Evolutionary conservation across 2,797 vertebrate species (phyloP).

Genomic region (Pampus argenteus): DNA sequence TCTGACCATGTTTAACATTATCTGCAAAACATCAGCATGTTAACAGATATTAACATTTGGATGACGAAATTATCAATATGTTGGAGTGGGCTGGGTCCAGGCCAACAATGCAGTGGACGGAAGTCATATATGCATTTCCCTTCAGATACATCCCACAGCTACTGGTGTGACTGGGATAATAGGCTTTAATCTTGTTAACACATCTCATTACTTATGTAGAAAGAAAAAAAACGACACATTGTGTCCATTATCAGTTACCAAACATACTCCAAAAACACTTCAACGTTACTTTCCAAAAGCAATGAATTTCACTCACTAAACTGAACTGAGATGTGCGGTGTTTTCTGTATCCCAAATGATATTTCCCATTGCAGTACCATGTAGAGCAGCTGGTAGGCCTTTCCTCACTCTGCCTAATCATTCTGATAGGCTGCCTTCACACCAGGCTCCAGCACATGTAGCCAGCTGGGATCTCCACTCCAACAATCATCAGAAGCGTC

Average conservation of each 20-base stretch:
- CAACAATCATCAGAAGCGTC: slow-evolving; percentile 54
- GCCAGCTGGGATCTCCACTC: slow-evolving; percentile 66
- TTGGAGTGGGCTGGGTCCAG: too few species aligned
- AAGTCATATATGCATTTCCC: too few species aligned
- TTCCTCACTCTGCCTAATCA: slow-evolving; percentile 62
- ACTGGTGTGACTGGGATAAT: background rate
- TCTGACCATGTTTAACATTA: too few species aligned
- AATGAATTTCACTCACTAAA: slow-evolving; percentile 24
- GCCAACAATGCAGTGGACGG: too few species aligned
- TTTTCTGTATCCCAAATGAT: slow-evolving; percentile 22
- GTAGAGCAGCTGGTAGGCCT: slow-evolving; percentile 45
- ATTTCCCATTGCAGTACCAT: slow-evolving; percentile 39
- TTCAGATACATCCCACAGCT: too few species aligned
- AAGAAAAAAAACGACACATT: background rate
- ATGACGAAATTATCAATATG: too few species aligned
- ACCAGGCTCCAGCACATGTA: slow-evolving; percentile 50
- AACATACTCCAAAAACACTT: background rate
- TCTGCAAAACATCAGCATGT: too few species aligned
- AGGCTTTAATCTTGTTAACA: background rate
- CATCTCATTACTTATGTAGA: background rate
- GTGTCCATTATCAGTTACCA: background rate
- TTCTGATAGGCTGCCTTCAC: slow-evolving; percentile 68
- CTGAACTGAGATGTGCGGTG: slow-evolving; percentile 12
- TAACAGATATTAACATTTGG: too few species aligned
- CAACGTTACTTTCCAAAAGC: slow-evolving; percentile 19